Evolutionary conservation across 53 echinoderm and acorn worm genomes (phyloP).

Genomic region (Mesocentrotus franciscanus): DNA sequence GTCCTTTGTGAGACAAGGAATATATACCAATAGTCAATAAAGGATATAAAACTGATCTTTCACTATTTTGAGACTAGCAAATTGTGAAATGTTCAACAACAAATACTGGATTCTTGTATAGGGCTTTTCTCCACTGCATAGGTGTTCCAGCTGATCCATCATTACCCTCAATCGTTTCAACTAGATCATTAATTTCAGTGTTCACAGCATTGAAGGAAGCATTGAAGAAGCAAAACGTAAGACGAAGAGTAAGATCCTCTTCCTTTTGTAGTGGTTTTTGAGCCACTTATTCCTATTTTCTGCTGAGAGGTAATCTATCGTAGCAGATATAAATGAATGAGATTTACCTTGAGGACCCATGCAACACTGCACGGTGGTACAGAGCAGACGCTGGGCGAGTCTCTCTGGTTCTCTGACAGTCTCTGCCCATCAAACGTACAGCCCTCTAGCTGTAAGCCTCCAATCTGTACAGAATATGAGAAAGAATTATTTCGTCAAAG

Average conservation of each 20-base stretch:
- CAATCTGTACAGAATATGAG: slow-evolving; percentile 73
- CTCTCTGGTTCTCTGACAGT: slow-evolving; percentile 93
- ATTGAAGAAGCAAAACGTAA: no score
- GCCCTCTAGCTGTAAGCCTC: slow-evolving; percentile 92
- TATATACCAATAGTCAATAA: neutral
- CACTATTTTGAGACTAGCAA: no score
- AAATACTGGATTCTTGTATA: no score
- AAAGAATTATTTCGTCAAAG: neutral
- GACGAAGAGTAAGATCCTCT: no score
- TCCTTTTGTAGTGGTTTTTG: neutral
- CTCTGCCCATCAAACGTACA: slow-evolving; percentile 96
- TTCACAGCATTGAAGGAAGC: no score
- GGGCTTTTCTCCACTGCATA: no score
- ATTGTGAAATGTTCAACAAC: no score
- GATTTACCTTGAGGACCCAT: slow-evolving; percentile 88
- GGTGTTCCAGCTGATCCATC: no score
- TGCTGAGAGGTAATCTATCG: neutral
- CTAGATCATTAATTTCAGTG: no score
- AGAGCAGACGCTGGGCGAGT: slow-evolving; percentile 93
- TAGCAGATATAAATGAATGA: neutral
- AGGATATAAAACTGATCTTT: no score
- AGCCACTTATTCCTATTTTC: neutral
- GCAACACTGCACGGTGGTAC: slow-evolving; percentile 91
- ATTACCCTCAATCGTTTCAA: no score
- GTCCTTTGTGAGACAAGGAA: slow-evolving; percentile 65